Evolutionary conservation across 2,888 invertebrate species (phyloP), one percentile per base, ranked within the genome.

Genomic region (Andrena minutula): DNA sequence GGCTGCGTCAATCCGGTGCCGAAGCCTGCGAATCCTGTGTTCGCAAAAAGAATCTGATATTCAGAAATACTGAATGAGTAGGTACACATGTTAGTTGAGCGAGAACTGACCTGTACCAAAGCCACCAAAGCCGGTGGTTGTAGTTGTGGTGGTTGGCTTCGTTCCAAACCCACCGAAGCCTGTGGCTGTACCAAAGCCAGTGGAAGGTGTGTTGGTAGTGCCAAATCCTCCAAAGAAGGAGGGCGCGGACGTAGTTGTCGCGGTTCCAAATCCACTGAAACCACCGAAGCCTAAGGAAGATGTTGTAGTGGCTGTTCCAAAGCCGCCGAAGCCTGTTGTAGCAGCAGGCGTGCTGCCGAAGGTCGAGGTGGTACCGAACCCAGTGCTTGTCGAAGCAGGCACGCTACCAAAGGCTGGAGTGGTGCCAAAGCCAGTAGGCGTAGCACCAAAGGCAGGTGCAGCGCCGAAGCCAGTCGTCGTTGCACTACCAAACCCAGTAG

Each of bases 161-260:
- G 94, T 88, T 0, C 95, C 95, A 82, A 95, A 92, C 0, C 94
- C 94, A 60, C 95, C 95, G 92, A 92, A 94, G 87, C 81, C 93
- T 71, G 88, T 93, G 79, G 88, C 93, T 0, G 91, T 86, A 7
- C 93, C 93, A 83, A 95, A 94, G 0, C 94, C 94, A 5, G 94
- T 92, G 6, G 93, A 90, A 20, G 95, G 91, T n/a, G 90, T 87
- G 7, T 95, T 94, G 23, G 95, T 93, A 2, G 95, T 87, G 0
- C 95, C 95, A 79, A 95, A 92, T 1, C 94, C 94, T 35, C 95
- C 95, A 92, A 96, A 96, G n/a, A 94, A 91, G 0, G 91, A 93
- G 88, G 92, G 94, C 77, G 88, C 93, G 1, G 94, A 90, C 2
- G 93, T 90, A 8, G 93, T 89, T 47, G 93, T 91, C 2, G 93